A percentile compares a stretch with the other conserved stretches of the same genome.
Evolutionary conservation across 2,888 invertebrate species (phyloP).

Genomic region (Venustoraphidia nigricollis): DNA sequence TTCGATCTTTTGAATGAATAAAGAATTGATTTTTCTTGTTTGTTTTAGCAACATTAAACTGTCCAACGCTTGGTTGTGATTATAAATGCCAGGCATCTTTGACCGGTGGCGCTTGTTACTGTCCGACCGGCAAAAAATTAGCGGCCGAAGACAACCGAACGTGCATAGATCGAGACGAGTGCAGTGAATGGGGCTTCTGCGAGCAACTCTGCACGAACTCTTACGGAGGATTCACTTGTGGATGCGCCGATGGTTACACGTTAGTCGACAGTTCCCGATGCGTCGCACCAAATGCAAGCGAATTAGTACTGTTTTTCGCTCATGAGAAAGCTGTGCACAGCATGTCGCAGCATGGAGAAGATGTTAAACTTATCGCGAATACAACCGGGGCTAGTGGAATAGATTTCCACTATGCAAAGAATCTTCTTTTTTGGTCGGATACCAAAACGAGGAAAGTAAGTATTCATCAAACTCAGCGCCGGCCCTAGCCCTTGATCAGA

Average conservation of each 20-base stretch:
- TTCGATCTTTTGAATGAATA: too few relatives aligned
- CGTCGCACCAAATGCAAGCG: slow-evolving; percentile 39
- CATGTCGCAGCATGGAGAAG: slow-evolving; percentile 51
- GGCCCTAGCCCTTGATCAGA: too few relatives aligned
- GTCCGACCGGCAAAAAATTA: slow-evolving; percentile 72
- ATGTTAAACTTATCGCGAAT: slow-evolving; percentile 51
- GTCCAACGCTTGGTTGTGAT: slow-evolving; percentile 74
- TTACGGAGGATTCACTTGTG: slow-evolving; percentile 69
- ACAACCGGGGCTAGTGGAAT: slow-evolving; percentile 74
- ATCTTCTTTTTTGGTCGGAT: slow-evolving; percentile 80
- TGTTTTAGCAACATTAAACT: slow-evolving; percentile 57
- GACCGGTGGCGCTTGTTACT: slow-evolving; percentile 79
- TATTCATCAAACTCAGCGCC: background rate
- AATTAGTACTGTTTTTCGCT: slow-evolving; percentile 48
- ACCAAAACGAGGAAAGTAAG: slow-evolving; percentile 67
- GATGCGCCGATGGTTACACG: slow-evolving; percentile 65
- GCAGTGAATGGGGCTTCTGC: slow-evolving; percentile 83
- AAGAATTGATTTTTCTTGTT: slow-evolving; percentile 7
- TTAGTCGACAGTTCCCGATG: slow-evolving; percentile 47
- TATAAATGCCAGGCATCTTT: slow-evolving; percentile 84
- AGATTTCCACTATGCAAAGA: slow-evolving; percentile 65
- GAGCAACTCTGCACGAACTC: slow-evolving; percentile 88
- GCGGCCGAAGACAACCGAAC: slow-evolving; percentile 60
- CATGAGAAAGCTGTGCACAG: slow-evolving; percentile 56
- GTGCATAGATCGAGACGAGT: slow-evolving; percentile 87